phyloP scores from a whole-genome alignment of 2,888 invertebrate species.

The Mythimna vitellina region DNA sequence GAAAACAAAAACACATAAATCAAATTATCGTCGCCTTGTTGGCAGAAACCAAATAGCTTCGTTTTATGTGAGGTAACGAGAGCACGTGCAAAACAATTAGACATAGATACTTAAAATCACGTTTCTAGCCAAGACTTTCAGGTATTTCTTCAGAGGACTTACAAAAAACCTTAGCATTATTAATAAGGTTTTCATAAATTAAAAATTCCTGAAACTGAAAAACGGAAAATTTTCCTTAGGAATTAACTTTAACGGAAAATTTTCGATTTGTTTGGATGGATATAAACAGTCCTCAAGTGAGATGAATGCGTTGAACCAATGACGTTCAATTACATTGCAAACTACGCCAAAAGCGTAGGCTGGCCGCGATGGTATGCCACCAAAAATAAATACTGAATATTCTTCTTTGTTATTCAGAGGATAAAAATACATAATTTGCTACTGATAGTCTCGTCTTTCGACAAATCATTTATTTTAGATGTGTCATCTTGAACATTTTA shows the following conservation, averaged over 20 bases:
- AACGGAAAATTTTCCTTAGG: too few relatives aligned
- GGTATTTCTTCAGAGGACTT: conserved; percentile 7
- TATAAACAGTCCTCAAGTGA: conserved; percentile 39
- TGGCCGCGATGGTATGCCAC: conserved; percentile 48
- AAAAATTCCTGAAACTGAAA: too few relatives aligned
- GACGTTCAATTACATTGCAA: conserved; percentile 55
- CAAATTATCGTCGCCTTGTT: neutral
- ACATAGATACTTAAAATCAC: neutral
- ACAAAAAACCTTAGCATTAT: neutral
- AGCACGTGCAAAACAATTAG: conserved; percentile 23
- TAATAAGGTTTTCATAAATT: too few relatives aligned
- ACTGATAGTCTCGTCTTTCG: conserved; percentile 36
- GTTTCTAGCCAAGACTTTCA: conserved; percentile 23
- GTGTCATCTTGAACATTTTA: conserved; percentile 27
- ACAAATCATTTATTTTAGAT: conserved; percentile 16
- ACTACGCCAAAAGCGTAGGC: conserved; percentile 65
- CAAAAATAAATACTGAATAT: conserved; percentile 59
- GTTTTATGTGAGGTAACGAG: conserved; percentile 2
- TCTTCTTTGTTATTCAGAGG: conserved; percentile 59
- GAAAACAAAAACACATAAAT: neutral
- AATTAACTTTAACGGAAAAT: conserved; percentile 6
- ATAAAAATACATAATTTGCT: conserved; percentile 52
- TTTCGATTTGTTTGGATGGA: conserved; percentile 27
- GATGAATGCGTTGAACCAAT: conserved; percentile 38
- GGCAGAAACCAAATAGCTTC: neutral